These are phyloP conservation scores for Hippocampus barbouri DNA, from an alignment of 2,113 vertebrate species.

Conservation along the genomic window DNA sequence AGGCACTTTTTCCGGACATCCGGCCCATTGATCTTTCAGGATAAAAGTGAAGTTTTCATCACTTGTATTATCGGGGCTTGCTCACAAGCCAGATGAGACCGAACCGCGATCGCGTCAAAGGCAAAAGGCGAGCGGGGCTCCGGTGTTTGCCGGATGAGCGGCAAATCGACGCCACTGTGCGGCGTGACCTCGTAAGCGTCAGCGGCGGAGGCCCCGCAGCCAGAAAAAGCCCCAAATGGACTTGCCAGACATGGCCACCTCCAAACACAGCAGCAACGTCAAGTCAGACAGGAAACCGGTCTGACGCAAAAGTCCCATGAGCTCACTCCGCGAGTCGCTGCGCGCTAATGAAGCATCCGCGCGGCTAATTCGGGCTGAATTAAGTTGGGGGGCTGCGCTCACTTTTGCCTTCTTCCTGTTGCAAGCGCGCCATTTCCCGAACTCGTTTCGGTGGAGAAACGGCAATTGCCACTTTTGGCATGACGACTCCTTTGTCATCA, in stretches of 20 bases:
- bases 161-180: too few relatives aligned
- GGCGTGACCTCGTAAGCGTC: too few relatives aligned
- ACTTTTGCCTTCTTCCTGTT: constrained; percentile 1
- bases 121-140: too few relatives aligned
- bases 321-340: neutral
- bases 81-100: too few relatives aligned
- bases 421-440: neutral
- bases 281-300: neutral
- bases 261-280: neutral
- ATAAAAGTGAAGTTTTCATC: too few relatives aligned
- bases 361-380: neutral
- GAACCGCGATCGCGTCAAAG: too few relatives aligned
- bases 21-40: too few relatives aligned
- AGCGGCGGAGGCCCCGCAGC: too few relatives aligned
- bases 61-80: too few relatives aligned
- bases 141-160: too few relatives aligned
- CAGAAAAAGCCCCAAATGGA: neutral
- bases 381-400: neutral
- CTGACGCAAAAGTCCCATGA: constrained; percentile 1
- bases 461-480: too few relatives aligned
- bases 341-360: neutral
- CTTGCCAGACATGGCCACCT: neutral
- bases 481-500: constrained; percentile 24
- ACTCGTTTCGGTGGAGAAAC: neutral
- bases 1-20: too few relatives aligned